Percentiles rank a stretch among this genome's conserved stretches.
These are phyloP conservation scores for Trissolcus japonicus DNA, from an alignment of 2,888 invertebrate species.

Conservation along the genomic window DNA sequence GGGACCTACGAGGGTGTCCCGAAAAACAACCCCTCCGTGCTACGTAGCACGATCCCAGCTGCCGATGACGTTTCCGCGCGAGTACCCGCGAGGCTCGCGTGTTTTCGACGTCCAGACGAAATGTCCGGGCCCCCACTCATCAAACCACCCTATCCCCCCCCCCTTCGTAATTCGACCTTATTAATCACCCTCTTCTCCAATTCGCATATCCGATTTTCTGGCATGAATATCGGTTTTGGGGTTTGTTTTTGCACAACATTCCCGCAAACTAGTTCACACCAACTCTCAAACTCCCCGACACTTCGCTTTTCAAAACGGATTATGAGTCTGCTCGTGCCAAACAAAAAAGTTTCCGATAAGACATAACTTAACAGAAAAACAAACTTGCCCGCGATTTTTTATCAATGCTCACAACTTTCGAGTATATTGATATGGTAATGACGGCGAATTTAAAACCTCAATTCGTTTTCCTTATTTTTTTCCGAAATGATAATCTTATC, in stretches of 20 bases:
- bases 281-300: too few species aligned
- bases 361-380: too few species aligned
- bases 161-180: slow-evolving; percentile 31
- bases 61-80: slow-evolving; percentile 76
- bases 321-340: too few species aligned
- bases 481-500: too few species aligned
- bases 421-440: too few species aligned
- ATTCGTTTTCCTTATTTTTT: too few species aligned
- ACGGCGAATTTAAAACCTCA: too few species aligned
- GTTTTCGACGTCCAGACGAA: slow-evolving; percentile 71
- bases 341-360: too few species aligned
- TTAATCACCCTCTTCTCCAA: slow-evolving; percentile 30
- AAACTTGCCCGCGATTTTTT: too few species aligned
- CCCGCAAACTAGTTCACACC: too few species aligned
- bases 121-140: slow-evolving; percentile 66
- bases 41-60: slow-evolving; percentile 66
- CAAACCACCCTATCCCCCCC: slow-evolving; percentile 20
- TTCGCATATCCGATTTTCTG: slow-evolving; percentile 27
- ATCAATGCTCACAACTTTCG: too few species aligned
- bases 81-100: slow-evolving; percentile 75
- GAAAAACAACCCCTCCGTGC: slow-evolving; percentile 57
- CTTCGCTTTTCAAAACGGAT: too few species aligned
- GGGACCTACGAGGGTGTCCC: slow-evolving; percentile 60
- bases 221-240: slow-evolving; percentile 13
- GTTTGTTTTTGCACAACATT: slow-evolving; percentile 18